Percentiles rank a stretch among this genome's conserved stretches.
These are phyloP conservation scores for Myrmecophaga tridactyla DNA, from an alignment of 2,113 vertebrate species.

Conservation along the genomic window DNA sequence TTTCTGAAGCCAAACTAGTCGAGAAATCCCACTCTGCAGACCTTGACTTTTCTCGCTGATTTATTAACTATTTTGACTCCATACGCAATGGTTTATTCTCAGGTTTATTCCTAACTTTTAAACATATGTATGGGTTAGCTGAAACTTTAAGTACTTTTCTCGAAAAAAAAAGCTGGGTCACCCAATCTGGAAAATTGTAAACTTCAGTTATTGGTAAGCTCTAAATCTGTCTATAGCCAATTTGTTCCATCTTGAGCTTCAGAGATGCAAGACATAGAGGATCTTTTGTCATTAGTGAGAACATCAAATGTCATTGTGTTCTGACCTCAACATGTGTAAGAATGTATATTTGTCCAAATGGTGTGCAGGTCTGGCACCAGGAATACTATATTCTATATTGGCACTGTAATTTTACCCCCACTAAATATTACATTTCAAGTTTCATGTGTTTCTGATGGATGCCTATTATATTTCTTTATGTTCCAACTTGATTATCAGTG, in stretches of 20 bases:
- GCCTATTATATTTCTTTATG: not conserved
- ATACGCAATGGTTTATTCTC: not conserved
- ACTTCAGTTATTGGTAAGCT: not conserved
- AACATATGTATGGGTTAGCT: not conserved
- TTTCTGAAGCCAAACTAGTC: slow-evolving; percentile 5
- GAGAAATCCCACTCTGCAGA: not conserved
- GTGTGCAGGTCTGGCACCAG: not conserved
- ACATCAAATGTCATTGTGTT: not conserved
- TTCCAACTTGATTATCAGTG: not conserved
- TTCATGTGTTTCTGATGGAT: not conserved
- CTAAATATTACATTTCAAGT: not conserved
- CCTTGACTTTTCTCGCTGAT: not conserved
- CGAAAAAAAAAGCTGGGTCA: not conserved
- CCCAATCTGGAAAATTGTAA: not conserved
- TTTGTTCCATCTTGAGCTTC: not conserved
- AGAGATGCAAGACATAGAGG: not conserved
- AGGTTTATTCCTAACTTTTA: not conserved
- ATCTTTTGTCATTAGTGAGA: not conserved
- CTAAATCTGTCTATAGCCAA: not conserved
- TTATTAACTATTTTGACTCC: not conserved
- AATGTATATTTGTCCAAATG: not conserved
- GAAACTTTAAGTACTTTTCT: not conserved
- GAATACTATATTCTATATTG: not conserved
- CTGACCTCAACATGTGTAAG: not conserved
- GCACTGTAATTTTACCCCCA: not conserved